Base-by-base conservation (phyloP, 2,797 vertebrate genomes). In the Sebastes alutus region DNA sequence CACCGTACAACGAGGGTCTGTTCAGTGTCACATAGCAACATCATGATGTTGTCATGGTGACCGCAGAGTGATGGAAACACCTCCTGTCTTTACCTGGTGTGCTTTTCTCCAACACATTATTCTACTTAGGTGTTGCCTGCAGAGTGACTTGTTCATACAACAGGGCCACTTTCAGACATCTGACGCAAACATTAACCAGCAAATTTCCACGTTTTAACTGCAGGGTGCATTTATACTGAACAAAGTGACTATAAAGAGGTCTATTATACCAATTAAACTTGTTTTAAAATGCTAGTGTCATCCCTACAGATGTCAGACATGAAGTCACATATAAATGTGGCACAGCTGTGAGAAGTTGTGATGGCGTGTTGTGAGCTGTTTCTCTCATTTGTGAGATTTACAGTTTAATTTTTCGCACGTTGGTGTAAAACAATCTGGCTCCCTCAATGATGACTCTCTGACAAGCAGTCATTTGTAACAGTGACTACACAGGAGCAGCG, bases 1-100 rank as follows among this genome's bases (percentile, higher is more conserved):
- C 65, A 4, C 61, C 13, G 8, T 33, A 91, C 87, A 93, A 85
- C 35, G 55, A 72, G 77, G 58, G 78, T 89, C 86, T 93, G 88
- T 92, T 90, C 56, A 72, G 67, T 35, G 59, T 87, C 84, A 64
- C 66, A 77, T 58, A 88, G 71, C 79, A 87, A 82, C 77, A 67
- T 70, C 78, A 4, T 38, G 29, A 77, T 5, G 83, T 90, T 84
- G 84, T 78, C 81, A 74, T 83, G 56, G 78, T 8, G 29, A 88
- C 86, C 2, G 5, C 30, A 20, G 68, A 66, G 72, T 16, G 80
- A 86, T 80, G 89, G 80, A 92, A 94, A 91, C 80, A 77, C 78
- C 71, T 29, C 54, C 63, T 83, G 82, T 80, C 82, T 85, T 75
- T 84, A 87, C 86, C 81, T 87, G 77, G 22, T 64, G 58, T 35